Conservation (phyloP, 2,113 vertebrate species). For the Rhinoderma darwinii region DNA sequence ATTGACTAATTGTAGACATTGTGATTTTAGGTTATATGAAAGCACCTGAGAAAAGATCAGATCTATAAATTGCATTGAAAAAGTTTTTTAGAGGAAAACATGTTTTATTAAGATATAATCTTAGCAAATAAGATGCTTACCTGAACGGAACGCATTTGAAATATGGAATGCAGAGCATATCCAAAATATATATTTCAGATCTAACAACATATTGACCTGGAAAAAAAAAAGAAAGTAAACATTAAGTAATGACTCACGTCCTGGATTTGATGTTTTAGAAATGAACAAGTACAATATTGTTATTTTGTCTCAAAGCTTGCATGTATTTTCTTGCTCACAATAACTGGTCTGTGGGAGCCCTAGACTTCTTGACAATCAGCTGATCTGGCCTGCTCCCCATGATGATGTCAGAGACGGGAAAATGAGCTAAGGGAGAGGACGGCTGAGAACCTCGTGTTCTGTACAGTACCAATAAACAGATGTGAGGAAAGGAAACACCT, state of each 20-base stretch:
- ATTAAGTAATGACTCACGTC: conserved; percentile 7
- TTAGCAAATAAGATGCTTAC: conserved; percentile 67
- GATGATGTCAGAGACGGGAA: conserved; percentile 29
- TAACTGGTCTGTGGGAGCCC: background rate
- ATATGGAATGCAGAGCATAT: conserved; percentile 79
- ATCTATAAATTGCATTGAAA: background rate
- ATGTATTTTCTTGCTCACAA: conserved; percentile 10
- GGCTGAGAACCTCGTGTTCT: conserved; percentile 31
- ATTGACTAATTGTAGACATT: background rate
- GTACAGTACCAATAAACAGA: conserved; percentile 35
- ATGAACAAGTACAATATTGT: background rate
- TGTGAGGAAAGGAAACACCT: conserved; percentile 43
- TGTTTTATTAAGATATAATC: background rate
- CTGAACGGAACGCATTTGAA: conserved; percentile 71
- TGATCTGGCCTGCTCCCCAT: conserved; percentile 26
- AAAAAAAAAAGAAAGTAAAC: conserved; percentile 61
- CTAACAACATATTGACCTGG: conserved; percentile 88
- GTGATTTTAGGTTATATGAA: background rate
- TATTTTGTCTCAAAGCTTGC: background rate
- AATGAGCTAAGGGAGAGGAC: conserved; percentile 26
- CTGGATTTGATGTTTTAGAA: background rate
- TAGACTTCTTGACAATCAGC: conserved; percentile 39
- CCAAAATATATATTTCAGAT: conserved; percentile 89
- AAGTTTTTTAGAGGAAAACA: background rate
- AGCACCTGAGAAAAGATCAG: background rate